These are phyloP conservation scores for Phylloscopus whistleri DNA, from an alignment of 2,113 vertebrate species.

Conservation along the genomic window DNA sequence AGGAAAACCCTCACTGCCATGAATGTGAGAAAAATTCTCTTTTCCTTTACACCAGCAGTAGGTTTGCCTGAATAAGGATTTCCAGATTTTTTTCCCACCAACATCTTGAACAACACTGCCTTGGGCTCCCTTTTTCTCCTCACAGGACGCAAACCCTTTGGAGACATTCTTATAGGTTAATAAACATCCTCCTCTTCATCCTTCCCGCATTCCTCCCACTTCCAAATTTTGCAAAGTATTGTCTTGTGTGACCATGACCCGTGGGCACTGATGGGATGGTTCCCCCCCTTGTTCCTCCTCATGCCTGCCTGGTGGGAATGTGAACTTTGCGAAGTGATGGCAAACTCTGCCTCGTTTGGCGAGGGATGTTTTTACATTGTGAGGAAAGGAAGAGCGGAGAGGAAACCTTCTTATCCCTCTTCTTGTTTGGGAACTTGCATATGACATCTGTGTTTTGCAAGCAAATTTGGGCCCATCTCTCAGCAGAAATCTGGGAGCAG, in stretches of 20 bases:
- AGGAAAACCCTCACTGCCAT: background rate
- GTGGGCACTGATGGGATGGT: background rate
- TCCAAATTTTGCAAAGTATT: slow-evolving; percentile 40
- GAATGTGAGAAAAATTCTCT: background rate
- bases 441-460: background rate
- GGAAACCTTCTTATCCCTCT: background rate
- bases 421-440: background rate
- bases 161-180: slow-evolving; percentile 23
- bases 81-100: background rate
- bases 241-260: slow-evolving; percentile 30
- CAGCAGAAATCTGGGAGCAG: fast-evolving
- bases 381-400: background rate
- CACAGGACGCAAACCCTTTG: background rate
- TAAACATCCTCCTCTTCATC: slow-evolving; percentile 14
- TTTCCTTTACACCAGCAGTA: background rate
- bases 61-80: background rate
- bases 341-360: background rate
- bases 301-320: slow-evolving; percentile 10
- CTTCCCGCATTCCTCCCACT: background rate
- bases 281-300: background rate
- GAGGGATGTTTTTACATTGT: background rate
- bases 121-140: background rate
- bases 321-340: slow-evolving; percentile 30
- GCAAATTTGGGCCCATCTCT: background rate
- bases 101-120: background rate